These are phyloP conservation scores for Stichodactyla mertensii DNA, from an alignment of 64 coral and sea anemone genomes.

Conservation along the genomic window DNA sequence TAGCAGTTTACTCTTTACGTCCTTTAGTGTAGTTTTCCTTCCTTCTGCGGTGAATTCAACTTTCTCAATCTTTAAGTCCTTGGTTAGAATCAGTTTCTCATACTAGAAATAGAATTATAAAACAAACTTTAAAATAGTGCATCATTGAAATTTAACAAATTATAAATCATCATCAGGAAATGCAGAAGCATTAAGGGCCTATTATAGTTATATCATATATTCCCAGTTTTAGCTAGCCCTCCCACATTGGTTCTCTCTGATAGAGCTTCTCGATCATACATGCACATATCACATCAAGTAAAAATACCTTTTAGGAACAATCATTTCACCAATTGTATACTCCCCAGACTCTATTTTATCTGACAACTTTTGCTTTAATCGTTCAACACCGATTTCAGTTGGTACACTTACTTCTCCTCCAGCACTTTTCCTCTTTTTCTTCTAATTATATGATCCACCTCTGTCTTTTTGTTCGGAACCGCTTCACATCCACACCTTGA, in stretches of 20 bases:
- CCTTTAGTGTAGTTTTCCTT: slow-evolving; percentile 1
- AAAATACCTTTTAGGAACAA: slow-evolving; percentile 19
- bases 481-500: slow-evolving; percentile 19
- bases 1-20: not conserved
- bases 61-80: not conserved
- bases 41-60: slow-evolving; percentile 12
- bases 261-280: no score
- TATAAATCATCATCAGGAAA: no score
- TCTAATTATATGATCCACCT: slow-evolving; percentile 26
- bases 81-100: no score
- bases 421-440: slow-evolving; percentile 26
- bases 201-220: no score
- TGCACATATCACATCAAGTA: not conserved
- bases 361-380: slow-evolving; percentile 9
- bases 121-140: no score
- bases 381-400: not conserved
- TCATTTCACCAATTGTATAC: slow-evolving; percentile 30
- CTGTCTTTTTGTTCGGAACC: slow-evolving; percentile 14
- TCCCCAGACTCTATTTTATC: slow-evolving; percentile 17
- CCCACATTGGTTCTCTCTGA: no score
- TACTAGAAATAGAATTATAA: no score
- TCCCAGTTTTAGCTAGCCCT: no score
- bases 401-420: slow-evolving; percentile 23
- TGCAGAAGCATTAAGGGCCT: no score
- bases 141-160: no score